Conservation (phyloP, 2,888 invertebrate genomes). For the Lepetodrilus schrolli region DNA sequence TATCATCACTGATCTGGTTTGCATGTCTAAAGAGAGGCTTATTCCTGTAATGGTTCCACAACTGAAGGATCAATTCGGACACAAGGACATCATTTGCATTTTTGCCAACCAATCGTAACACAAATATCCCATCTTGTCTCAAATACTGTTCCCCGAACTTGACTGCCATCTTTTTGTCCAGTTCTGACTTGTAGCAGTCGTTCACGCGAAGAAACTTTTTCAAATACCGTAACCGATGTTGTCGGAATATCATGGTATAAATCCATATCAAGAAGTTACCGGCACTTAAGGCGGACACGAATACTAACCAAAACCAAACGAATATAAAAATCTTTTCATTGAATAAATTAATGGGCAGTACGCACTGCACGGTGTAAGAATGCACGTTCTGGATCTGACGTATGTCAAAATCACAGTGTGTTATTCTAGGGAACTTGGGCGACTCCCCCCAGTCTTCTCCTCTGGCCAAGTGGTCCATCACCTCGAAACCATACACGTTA, state of each 20-base stretch:
- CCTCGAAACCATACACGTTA: conserved; percentile 76
- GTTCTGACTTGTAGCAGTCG: conserved; percentile 69
- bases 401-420: conserved; percentile 75
- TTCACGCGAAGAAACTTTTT: conserved; percentile 71
- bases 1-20: conserved; percentile 70
- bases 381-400: conserved; percentile 77
- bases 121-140: conserved; percentile 74
- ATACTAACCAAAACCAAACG: conserved; percentile 78
- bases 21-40: conserved; percentile 69
- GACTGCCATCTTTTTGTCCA: conserved; percentile 70
- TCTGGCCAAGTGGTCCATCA: conserved; percentile 76
- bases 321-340: conserved; percentile 76
- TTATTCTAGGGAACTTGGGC: conserved; percentile 73
- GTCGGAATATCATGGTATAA: conserved; percentile 69
- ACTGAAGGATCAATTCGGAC: conserved; percentile 72
- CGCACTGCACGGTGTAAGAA: conserved; percentile 75
- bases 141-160: conserved; percentile 74
- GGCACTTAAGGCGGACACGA: conserved; percentile 75
- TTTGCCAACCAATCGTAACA: conserved; percentile 73
- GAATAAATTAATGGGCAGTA: conserved; percentile 73
- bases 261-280: conserved; percentile 76
- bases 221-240: conserved; percentile 69
- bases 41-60: conserved; percentile 74
- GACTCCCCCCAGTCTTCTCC: conserved; percentile 74
- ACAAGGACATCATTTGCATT: conserved; percentile 76